Base-by-base conservation (phyloP, 2,888 invertebrate genomes). In the Drosophila hamatofila region DNA sequence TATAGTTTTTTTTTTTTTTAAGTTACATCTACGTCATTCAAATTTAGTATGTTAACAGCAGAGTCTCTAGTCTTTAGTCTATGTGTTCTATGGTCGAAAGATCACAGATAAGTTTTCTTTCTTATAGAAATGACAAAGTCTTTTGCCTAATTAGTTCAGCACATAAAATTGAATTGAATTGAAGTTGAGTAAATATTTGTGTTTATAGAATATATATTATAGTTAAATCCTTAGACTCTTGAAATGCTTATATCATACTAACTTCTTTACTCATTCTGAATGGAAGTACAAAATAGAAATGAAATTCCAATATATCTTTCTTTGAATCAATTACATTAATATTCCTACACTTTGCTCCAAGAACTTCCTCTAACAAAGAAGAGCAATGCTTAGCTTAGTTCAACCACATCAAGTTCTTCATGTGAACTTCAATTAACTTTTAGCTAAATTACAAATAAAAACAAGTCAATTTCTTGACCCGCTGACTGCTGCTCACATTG, bases 381-480 rank as follows among this genome's bases (percentile, higher is more conserved):
- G 9, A 27, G 27, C 8, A 27, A 27, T 27, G 27, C 9, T 27
- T 27, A 8, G 27, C 27, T 35, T 4, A 3, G 18, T 9, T 39
- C 3, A 11, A 41, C 41, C 14, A 12, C 42, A 21, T 8, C 9
- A 9, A n/a, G 39, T 9, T 39, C 39, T 8, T 35, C 14, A 14
- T 14, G 35, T 60, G 25, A 16, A 2, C 27, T 16, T 16, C 7
- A 63, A 21, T 23, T 21, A 48, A 14, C 18, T 25, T 2, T 21
- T 16, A 18, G 9, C 3, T 9, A 41, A 21, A 21, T 11, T 2
- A n/a, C 33, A 27, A 30, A 33, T 37, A 14, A 41, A 18, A 14
- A 14, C n/a, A 30, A 57, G 52, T 74, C 52, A 21, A 67, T 57
- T 49, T 57, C 23, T 62, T 78, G 67, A 78, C 65, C 23, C 44